These are phyloP conservation scores for Amia ocellicauda DNA, from an alignment of 2,113 vertebrate species.

Conservation along the genomic window DNA sequence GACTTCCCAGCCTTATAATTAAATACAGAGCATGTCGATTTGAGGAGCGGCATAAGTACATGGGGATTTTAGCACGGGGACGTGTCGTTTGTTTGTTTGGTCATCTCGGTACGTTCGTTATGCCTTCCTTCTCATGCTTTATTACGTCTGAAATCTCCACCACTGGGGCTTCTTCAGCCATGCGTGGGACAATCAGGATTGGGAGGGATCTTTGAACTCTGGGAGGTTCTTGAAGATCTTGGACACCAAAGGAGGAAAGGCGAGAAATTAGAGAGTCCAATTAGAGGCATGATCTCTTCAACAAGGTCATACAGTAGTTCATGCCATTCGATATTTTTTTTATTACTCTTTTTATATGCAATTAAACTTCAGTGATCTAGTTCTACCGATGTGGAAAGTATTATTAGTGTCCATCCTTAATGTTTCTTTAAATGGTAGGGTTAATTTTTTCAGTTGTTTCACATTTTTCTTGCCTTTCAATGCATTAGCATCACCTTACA, in stretches of 20 bases:
- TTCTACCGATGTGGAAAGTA: slow-evolving; percentile 49
- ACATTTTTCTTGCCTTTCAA: slow-evolving; percentile 16
- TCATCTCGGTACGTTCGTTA: too few species aligned
- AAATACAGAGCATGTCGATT: too few species aligned
- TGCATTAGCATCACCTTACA: too few species aligned
- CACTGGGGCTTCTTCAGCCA: too few species aligned
- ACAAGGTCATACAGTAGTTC: slow-evolving; percentile 25
- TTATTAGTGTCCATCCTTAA: slow-evolving; percentile 42
- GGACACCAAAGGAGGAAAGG: slow-evolving; percentile 36
- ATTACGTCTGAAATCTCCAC: too few species aligned
- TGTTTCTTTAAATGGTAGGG: slow-evolving; percentile 19
- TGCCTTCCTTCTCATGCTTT: too few species aligned
- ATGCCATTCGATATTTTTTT: slow-evolving; percentile 41
- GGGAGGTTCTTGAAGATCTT: slow-evolving; percentile 30
- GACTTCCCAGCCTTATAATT: too few species aligned
- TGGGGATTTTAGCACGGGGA: too few species aligned
- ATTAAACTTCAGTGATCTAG: slow-evolving; percentile 38
- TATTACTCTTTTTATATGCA: slow-evolving; percentile 24
- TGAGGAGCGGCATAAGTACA: too few species aligned
- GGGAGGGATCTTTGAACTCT: slow-evolving; percentile 21
- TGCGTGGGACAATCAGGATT: neutral
- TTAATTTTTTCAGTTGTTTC: slow-evolving; percentile 22
- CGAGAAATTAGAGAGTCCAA: slow-evolving; percentile 57
- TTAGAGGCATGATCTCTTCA: slow-evolving; percentile 48
- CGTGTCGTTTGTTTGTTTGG: too few species aligned